Evolutionary conservation across 2,888 invertebrate genomes (phyloP).

Genomic region (Abrostola tripartita): DNA sequence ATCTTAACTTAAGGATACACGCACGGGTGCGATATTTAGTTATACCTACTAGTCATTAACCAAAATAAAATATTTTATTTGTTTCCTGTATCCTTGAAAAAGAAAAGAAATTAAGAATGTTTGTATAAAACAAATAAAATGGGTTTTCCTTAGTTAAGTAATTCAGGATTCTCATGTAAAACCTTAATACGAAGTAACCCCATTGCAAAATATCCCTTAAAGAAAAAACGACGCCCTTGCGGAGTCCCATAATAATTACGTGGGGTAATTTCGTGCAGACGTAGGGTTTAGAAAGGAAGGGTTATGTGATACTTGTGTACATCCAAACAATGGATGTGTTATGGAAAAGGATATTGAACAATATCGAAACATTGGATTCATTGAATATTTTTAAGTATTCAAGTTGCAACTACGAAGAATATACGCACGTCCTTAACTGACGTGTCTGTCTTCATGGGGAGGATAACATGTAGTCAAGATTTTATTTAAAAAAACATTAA

Average conservation of each 20-base stretch:
- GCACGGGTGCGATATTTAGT: not conserved
- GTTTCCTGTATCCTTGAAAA: too few relatives aligned
- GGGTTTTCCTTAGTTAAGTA: constrained; percentile 16
- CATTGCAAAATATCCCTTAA: constrained; percentile 67
- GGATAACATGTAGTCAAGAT: too few relatives aligned
- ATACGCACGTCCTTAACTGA: constrained; percentile 15
- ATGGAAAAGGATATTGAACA: constrained; percentile 33
- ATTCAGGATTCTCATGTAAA: constrained; percentile 56
- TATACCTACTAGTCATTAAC: too few relatives aligned
- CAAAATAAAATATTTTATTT: too few relatives aligned
- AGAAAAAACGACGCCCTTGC: constrained; percentile 76
- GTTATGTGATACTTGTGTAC: constrained; percentile 61
- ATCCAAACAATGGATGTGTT: constrained; percentile 32
- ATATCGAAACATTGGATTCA: constrained; percentile 4
- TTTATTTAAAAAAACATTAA: too few relatives aligned
- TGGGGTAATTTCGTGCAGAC: constrained; percentile 76
- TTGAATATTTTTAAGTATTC: constrained; percentile 8
- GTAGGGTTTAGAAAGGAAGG: constrained; percentile 74
- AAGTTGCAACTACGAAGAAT: constrained; percentile 11
- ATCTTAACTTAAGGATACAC: not conserved
- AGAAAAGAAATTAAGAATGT: too few relatives aligned
- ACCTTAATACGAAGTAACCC: constrained; percentile 55
- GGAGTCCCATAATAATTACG: constrained; percentile 73
- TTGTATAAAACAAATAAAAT: too few relatives aligned
- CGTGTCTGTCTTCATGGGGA: constrained; percentile 17